These are phyloP conservation scores for Tethea ocularis DNA, from an alignment of 2,888 invertebrate genomes.

Conservation along the genomic window DNA sequence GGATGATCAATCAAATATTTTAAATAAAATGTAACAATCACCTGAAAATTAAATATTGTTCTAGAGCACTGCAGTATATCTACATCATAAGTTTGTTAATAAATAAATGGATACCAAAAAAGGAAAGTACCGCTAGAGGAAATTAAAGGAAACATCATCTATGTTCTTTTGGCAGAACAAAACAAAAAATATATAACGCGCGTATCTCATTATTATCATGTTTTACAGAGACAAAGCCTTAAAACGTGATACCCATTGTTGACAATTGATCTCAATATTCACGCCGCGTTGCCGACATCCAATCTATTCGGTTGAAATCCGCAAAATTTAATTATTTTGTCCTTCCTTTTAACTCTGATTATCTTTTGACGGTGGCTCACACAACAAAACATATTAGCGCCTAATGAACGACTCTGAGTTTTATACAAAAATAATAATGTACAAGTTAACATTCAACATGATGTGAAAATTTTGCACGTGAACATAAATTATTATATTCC, in stretches of 20 bases:
- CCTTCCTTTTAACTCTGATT: slow-evolving; percentile 31
- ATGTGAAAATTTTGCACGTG: too few species aligned
- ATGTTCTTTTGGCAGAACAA: neutral
- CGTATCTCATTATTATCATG: slow-evolving; percentile 3
- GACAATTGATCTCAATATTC: slow-evolving; percentile 38
- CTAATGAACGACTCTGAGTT: slow-evolving; percentile 1
- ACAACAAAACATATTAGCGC: slow-evolving; percentile 14
- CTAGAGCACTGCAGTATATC: too few species aligned
- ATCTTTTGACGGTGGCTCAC: slow-evolving; percentile 18
- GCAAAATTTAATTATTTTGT: slow-evolving; percentile 44
- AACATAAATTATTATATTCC: neutral
- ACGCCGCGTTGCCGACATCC: slow-evolving; percentile 26
- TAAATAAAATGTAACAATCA: too few species aligned
- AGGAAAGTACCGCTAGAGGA: neutral
- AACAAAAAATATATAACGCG: neutral
- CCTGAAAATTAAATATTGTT: too few species aligned
- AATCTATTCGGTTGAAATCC: slow-evolving; percentile 32
- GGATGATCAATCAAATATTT: too few species aligned
- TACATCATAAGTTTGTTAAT: neutral
- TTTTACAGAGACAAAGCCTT: slow-evolving; percentile 6
- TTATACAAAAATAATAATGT: neutral
- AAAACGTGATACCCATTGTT: slow-evolving; percentile 20
- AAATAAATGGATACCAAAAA: neutral
- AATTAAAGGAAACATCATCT: neutral
- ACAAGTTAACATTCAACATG: neutral